Evolutionary conservation across 2,113 vertebrate genomes (phyloP).

Genomic region (Peromyscus polionotus): DNA sequence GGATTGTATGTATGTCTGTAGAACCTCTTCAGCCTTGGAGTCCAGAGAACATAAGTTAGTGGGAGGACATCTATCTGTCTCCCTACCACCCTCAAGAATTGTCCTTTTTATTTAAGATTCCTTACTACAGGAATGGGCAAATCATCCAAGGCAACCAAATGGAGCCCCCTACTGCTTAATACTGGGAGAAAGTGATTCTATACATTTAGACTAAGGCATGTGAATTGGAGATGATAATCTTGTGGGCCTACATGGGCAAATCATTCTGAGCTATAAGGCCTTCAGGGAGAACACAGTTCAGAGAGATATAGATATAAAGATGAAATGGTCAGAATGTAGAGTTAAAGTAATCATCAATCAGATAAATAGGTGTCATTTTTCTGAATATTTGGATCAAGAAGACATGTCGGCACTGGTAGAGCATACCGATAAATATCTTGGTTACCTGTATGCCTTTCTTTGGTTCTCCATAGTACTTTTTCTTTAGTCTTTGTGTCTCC

Average conservation of each 20-base stretch:
- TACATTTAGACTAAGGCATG: not conserved
- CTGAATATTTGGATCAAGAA: not conserved
- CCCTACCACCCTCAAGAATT: not conserved
- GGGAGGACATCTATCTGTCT: not conserved
- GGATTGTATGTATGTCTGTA: conserved; percentile 60
- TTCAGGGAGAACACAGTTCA: not conserved
- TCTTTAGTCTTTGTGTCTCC: not conserved
- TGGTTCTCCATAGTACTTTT: not conserved
- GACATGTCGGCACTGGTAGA: too few species aligned
- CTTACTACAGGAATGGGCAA: not conserved
- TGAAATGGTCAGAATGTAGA: not conserved
- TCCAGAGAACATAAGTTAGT: not conserved
- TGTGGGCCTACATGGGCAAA: not conserved
- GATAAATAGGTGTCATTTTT: not conserved
- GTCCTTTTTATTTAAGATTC: not conserved
- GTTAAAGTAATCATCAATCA: not conserved
- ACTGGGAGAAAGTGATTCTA: not conserved
- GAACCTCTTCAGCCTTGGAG: conserved; percentile 36
- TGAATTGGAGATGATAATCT: not conserved
- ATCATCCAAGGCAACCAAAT: not conserved
- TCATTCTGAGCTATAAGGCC: not conserved
- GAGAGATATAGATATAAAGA: not conserved
- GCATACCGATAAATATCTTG: too few species aligned
- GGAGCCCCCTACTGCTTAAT: not conserved
- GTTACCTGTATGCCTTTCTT: not conserved